Evolutionary conservation across 2,888 invertebrate species (phyloP).

Genomic region (Asteroscopus sphinx): DNA sequence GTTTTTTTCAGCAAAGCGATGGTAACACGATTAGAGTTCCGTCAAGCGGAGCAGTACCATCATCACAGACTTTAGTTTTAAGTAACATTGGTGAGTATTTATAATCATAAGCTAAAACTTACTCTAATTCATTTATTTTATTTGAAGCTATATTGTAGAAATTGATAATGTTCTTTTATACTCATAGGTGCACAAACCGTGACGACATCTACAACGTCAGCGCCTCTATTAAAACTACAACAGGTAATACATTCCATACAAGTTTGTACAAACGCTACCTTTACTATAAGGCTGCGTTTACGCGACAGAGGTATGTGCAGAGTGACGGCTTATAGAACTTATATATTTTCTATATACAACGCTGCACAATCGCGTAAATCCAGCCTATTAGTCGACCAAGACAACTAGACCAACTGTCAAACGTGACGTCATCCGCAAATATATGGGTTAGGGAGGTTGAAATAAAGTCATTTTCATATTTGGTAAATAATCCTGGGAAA

Average conservation of each 20-base stretch:
- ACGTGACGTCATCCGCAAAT: too few relatives aligned
- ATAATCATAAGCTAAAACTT: neutral
- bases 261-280: neutral
- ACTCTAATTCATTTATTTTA: neutral
- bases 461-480: too few relatives aligned
- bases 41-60: slow-evolving; percentile 71
- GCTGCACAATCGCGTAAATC: too few relatives aligned
- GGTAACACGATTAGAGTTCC: slow-evolving; percentile 80
- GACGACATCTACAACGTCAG: slow-evolving; percentile 76
- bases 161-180: slow-evolving; percentile 19
- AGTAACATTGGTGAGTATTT: slow-evolving; percentile 80
- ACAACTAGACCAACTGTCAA: too few relatives aligned
- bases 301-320: too few relatives aligned
- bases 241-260: slow-evolving; percentile 71
- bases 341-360: too few relatives aligned
- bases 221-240: slow-evolving; percentile 83
- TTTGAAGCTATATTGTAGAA: too few relatives aligned
- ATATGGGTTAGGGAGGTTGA: too few relatives aligned
- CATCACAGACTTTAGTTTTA: slow-evolving; percentile 85
- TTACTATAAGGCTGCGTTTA: slow-evolving; percentile 5
- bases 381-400: too few relatives aligned
- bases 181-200: slow-evolving; percentile 76
- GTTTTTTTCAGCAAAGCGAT: slow-evolving; percentile 77
- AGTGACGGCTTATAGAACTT: too few relatives aligned
- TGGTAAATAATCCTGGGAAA: too few relatives aligned